Evolutionary conservation across 2,888 invertebrate species (phyloP).

Genomic region (Cephus pygmeus): DNA sequence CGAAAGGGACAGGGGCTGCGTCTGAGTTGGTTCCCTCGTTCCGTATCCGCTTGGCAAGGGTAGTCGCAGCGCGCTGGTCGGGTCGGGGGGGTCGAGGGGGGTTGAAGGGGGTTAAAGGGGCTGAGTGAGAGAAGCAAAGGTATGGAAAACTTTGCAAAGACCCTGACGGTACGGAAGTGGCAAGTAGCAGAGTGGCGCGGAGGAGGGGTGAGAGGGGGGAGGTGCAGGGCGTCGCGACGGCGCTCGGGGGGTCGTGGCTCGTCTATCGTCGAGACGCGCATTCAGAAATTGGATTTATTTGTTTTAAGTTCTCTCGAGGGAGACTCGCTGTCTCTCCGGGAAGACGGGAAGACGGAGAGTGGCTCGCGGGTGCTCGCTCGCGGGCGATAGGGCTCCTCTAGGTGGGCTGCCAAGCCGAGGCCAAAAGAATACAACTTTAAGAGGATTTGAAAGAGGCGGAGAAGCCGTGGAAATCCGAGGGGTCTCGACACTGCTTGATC

Average conservation of each 20-base stretch:
- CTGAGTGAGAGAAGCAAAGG: not conserved
- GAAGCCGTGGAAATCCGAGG: constrained; percentile 66
- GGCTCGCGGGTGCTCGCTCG: constrained; percentile 6
- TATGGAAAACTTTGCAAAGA: not conserved
- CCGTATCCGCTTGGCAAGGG: not conserved
- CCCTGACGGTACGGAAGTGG: not conserved
- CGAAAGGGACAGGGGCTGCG: not conserved
- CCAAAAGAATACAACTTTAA: constrained; percentile 67
- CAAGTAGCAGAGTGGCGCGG: not conserved
- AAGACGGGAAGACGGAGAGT: not conserved
- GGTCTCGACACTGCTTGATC: constrained; percentile 63
- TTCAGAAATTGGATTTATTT: constrained; percentile 58
- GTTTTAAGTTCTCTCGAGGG: constrained; percentile 41
- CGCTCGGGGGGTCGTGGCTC: not conserved
- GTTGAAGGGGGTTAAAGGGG: not conserved
- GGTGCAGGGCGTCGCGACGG: not conserved
- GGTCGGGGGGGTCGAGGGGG: too few relatives aligned
- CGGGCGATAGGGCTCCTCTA: constrained; percentile 12
- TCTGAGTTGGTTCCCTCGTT: not conserved
- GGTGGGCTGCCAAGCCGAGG: constrained; percentile 53
- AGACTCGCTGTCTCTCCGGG: constrained; percentile 21
- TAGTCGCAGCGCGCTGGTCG: not conserved
- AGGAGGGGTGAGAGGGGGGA: not conserved
- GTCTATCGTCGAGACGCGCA: constrained; percentile 4
- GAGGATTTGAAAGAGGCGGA: constrained; percentile 63